Percentiles rank a stretch among this genome's conserved stretches.
phyloP scores from a whole-genome alignment of 2,888 invertebrate genomes.

The Conistra vaccinii region DNA sequence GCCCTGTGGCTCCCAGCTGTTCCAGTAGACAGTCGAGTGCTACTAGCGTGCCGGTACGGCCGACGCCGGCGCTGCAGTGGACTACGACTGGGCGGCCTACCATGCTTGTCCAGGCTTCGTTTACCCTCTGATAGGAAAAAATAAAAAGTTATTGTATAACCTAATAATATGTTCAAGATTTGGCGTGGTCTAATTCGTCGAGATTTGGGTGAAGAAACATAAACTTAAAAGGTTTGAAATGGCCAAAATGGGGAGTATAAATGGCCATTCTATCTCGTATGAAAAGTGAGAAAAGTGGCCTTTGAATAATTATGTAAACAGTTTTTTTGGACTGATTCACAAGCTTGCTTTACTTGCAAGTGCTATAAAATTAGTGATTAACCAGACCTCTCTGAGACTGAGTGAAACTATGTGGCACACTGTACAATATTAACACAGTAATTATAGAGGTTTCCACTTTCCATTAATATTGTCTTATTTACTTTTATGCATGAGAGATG shows the following conservation, averaged over 20 bases:
- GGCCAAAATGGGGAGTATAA: not conserved
- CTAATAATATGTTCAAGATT: not conserved
- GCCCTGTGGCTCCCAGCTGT: constrained; percentile 95
- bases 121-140: constrained; percentile 91
- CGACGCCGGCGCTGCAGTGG: constrained; percentile 98
- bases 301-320: not conserved
- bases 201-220: not conserved
- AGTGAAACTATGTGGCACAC: not conserved
- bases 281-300: no score
- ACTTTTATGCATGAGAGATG: no score
- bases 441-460: no score
- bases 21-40: constrained; percentile 97
- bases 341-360: not conserved
- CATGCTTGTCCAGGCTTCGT: constrained; percentile 95
- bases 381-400: no score
- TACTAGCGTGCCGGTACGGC: constrained; percentile 98
- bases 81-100: constrained; percentile 96
- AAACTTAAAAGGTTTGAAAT: not conserved
- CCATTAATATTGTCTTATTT: no score
- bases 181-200: no score
- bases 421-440: not conserved
- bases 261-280: not conserved
- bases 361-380: not conserved
- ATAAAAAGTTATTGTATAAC: not conserved
- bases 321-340: not conserved